Conservation (phyloP, 2,888 invertebrate species). For the Chaitophorus viminalis region DNA sequence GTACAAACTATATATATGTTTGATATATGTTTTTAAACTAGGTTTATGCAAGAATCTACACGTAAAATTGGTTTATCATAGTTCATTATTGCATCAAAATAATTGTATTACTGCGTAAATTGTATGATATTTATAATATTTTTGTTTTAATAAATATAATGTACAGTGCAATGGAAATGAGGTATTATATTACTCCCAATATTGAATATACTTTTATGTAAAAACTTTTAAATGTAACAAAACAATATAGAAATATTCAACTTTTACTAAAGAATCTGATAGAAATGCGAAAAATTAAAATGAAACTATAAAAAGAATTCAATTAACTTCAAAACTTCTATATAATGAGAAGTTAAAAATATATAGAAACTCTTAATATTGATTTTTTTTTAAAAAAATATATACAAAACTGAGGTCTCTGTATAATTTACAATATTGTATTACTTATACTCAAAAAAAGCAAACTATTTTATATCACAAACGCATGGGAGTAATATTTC, state of each 20-base stretch:
- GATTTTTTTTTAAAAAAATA: background rate
- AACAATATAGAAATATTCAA: background rate
- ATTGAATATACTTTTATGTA: background rate
- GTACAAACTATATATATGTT: background rate
- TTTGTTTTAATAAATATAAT: background rate
- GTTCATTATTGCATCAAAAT: background rate
- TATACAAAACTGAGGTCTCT: background rate
- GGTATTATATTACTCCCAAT: background rate
- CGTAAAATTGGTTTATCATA: too few species aligned
- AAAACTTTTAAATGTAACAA: constrained; percentile 28
- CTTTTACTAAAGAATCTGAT: background rate
- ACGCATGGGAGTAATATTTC: background rate
- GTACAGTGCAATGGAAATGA: background rate
- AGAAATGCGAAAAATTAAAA: constrained; percentile 17
- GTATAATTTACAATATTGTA: background rate
- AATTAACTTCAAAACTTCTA: constrained; percentile 3
- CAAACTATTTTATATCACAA: background rate
- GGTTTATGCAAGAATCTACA: too few species aligned
- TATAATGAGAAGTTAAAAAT: constrained; percentile 17
- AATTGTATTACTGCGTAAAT: background rate
- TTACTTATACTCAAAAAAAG: background rate
- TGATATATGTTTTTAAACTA: background rate
- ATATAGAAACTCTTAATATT: background rate
- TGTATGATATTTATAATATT: background rate
- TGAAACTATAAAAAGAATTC: constrained; percentile 29